Evolutionary conservation across 2,113 vertebrate species (phyloP), one percentile per base, ranked within the genome.

Genomic region (Sander vitreus): DNA sequence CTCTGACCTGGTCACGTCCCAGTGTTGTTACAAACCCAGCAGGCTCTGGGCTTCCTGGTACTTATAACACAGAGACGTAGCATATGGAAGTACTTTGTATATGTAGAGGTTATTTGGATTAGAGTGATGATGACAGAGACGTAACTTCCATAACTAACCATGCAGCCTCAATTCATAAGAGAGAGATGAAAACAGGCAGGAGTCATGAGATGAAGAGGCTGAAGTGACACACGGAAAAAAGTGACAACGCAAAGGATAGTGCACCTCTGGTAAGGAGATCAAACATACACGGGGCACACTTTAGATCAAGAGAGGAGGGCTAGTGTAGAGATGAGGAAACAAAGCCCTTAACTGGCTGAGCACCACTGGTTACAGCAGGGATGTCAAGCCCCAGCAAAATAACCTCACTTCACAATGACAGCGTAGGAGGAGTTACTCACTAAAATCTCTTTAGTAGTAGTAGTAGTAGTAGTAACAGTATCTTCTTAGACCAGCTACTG

Each of bases 271-370:
- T 45, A 6, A 59, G 54, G 72, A 72, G 57, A 59, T 50, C 30
- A 73, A 76, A 82, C 57, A 74, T 39, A 60, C 11, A 36, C 1
- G 19, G 43, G 48, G 6, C 33, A 2, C 36, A 50, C 16, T 2
- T 67, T 25, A 18, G 39, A 55, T 30, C 25, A 21, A 27, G 59
- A 84, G 58, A 5, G 9, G 48, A 63, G 23, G 51, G 25, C 2
- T 54, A 36, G 51, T 25, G 25, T 18, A 39, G 23, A 81, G 68
- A 76, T 39, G 30, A 3, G 80, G 72, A 73, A 85, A 73, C 72
- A 58, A 75, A 80, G 77, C 82, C 76, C 67, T 83, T 92, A 90
- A 93, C 90, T 93, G 88, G 89, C 78, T 81, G 78, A 88, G 85
- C 84, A 86, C 64, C 58, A 63, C 62, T 85, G 78, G 77, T 50